These are phyloP conservation scores for Meghimatium bilineatum DNA, from an alignment of 2,888 invertebrate genomes.

Conservation along the genomic window DNA sequence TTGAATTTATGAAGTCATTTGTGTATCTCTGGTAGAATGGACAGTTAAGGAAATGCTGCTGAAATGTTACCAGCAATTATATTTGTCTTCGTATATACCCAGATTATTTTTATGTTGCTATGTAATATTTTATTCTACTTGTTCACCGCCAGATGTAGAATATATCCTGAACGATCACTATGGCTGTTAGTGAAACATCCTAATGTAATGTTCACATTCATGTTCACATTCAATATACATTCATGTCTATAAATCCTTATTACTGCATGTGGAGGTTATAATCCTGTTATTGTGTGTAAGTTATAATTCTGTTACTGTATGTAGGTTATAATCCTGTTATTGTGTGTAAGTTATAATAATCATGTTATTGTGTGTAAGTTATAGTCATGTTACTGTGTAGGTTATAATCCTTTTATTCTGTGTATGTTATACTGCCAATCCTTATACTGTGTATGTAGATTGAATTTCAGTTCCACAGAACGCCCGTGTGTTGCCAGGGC, in stretches of 20 bases:
- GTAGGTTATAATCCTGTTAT: no score
- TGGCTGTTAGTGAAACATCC: no score
- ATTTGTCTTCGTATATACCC: not conserved
- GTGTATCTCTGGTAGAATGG: not conserved
- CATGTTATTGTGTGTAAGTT: no score
- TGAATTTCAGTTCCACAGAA: not conserved
- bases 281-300: no score
- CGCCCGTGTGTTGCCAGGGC: no score
- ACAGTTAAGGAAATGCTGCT: not conserved
- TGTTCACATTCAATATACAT: not conserved
- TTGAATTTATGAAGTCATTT: not conserved
- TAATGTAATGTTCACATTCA: no score
- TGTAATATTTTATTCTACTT: not conserved
- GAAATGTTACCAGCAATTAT: conserved; percentile 7
- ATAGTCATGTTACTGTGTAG: no score
- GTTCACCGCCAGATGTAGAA: not conserved
- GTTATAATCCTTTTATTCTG: no score
- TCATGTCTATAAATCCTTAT: not conserved
- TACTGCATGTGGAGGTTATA: not conserved
- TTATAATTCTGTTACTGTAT: no score
- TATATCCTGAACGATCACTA: not conserved
- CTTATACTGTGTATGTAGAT: not conserved
- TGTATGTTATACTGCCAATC: no score
- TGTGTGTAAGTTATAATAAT: no score
- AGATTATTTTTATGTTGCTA: not conserved